Conservation (phyloP, 2,888 invertebrate genomes). For the Drosophila affinis region DNA sequence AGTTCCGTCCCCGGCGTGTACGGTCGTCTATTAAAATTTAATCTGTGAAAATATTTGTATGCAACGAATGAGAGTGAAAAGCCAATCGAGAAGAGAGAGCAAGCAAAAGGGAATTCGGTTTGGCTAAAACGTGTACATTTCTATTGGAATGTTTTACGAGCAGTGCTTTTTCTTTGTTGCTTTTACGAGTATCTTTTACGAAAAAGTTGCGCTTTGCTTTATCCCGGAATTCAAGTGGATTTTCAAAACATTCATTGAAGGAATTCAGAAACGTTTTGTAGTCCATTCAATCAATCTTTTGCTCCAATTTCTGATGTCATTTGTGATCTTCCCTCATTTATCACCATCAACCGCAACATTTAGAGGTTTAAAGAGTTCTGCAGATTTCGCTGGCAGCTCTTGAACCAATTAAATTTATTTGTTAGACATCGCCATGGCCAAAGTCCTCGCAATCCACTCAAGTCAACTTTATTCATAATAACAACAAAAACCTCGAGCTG, state of each 20-base stretch:
- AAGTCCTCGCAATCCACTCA: constrained; percentile 54
- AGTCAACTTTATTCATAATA: constrained; percentile 56
- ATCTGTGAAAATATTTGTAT: constrained; percentile 47
- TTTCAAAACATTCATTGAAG: background rate
- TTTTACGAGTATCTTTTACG: constrained; percentile 12
- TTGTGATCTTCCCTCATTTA: constrained; percentile 17
- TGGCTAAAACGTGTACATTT: constrained; percentile 29
- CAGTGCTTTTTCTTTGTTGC: constrained; percentile 11
- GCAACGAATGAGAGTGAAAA: constrained; percentile 23
- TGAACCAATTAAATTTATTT: constrained; percentile 72
- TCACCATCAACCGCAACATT: constrained; percentile 30
- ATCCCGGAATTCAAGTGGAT: background rate
- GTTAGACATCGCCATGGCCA: constrained; percentile 54
- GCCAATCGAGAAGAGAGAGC: constrained; percentile 7
- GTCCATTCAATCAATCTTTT: constrained; percentile 10
- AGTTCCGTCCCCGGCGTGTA: background rate
- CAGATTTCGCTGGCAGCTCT: constrained; percentile 35
- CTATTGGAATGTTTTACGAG: constrained; percentile 22
- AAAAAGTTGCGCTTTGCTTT: constrained; percentile 1
- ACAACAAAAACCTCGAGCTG: constrained; percentile 34
- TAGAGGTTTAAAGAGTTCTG: constrained; percentile 36
- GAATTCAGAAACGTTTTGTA: background rate
- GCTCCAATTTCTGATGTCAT: constrained; percentile 16
- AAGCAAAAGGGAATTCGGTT: constrained; percentile 22
- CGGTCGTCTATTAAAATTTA: constrained; percentile 59